Conservation (phyloP, 1,140 invertebrate species). For the Arion vulgaris region DNA sequence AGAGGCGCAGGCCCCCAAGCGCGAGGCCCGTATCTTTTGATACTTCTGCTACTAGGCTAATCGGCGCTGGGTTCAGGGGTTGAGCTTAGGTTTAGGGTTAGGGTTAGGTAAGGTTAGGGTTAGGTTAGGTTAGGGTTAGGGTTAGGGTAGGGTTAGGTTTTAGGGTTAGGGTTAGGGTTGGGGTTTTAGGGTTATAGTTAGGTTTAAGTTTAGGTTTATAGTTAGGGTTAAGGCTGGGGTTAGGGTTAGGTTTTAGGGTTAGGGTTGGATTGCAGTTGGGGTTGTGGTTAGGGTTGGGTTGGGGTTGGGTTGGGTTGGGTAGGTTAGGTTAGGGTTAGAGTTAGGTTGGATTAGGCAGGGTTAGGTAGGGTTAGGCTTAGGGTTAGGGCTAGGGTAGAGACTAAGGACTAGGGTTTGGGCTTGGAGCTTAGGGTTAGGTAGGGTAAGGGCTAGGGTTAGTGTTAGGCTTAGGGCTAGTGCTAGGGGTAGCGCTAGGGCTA, state of each 20-base stretch:
- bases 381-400: constrained; percentile 32
- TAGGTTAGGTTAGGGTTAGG: constrained; percentile 30
- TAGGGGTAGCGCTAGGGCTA: constrained; percentile 43
- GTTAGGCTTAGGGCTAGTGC: constrained; percentile 33
- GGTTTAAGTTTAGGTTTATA: background rate
- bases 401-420: constrained; percentile 17
- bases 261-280: too few relatives aligned
- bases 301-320: too few relatives aligned
- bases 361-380: constrained; percentile 29
- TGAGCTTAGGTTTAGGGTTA: constrained; percentile 46
- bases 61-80: too few relatives aligned
- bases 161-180: constrained; percentile 33
- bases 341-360: constrained; percentile 36
- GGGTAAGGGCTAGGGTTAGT: constrained; percentile 35
- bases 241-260: too few relatives aligned
- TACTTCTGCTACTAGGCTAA: too few relatives aligned
- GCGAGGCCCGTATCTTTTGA: too few relatives aligned
- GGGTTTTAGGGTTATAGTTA: constrained; percentile 11
- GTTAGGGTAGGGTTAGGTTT: constrained; percentile 26
- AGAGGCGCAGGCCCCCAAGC: too few relatives aligned
- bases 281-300: too few relatives aligned
- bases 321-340: constrained; percentile 21
- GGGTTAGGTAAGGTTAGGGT: constrained; percentile 28
- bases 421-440: constrained; percentile 19
- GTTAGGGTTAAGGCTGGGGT: too few relatives aligned